These are phyloP conservation scores for crab-eating macaque (Macaca fascicularis) DNA, from an alignment of 2,113 vertebrate species.

Conservation along the genomic window T2T-MFA8v1.1 NC_088394.1:7239501-7240000, in stretches of 20 bases:
- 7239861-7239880: not conserved
- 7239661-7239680: not conserved
- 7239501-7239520: not conserved
- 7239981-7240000: conserved; percentile 68
- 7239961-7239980: conserved; percentile 73
- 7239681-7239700: not conserved
- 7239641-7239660: not conserved
- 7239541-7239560: not conserved
- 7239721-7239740: not conserved
- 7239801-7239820: not conserved
- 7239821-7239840: too few species aligned
- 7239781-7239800: not conserved
- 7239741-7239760: not conserved
- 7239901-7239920: conserved; percentile 26
- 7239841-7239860: not conserved
- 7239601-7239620: not conserved
- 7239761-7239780: not conserved
- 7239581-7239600: not conserved
- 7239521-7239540: not conserved
- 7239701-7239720: not conserved
- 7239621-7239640: not conserved
- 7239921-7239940: not conserved
- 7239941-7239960: conserved; percentile 24
- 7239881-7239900: not conserved
- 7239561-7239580: not conserved